phyloP scores from a whole-genome alignment of 2,797 vertebrate genomes.

The Sardinella longiceps region DNA sequence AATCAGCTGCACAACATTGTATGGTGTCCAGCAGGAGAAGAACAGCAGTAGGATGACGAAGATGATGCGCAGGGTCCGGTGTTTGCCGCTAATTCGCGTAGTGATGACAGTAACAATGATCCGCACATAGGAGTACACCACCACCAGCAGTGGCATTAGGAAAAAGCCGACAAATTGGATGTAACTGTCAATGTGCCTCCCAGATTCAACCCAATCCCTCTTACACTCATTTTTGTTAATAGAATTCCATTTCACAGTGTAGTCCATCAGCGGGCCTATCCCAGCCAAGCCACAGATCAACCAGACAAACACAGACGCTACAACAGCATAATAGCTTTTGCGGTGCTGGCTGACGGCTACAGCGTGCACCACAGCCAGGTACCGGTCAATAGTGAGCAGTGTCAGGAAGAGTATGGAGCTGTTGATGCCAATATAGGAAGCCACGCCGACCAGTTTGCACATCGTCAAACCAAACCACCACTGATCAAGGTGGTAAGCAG shows the following conservation, averaged over 20 bases:
- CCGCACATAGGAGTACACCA: conserved; percentile 75
- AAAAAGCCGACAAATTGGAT: conserved; percentile 74
- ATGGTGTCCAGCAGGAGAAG: conserved; percentile 77
- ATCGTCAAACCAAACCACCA: conserved; percentile 71
- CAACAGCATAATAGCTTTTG: conserved; percentile 60
- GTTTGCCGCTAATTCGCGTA: conserved; percentile 67
- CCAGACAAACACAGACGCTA: conserved; percentile 69
- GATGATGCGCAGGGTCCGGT: conserved; percentile 74
- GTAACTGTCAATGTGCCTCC: conserved; percentile 54
- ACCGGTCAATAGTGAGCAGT: conserved; percentile 77
- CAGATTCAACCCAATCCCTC: conserved; percentile 23
- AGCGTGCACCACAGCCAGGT: conserved; percentile 76
- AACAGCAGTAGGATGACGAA: conserved; percentile 76
- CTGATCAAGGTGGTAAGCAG: conserved; percentile 57
- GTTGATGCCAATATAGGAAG: conserved; percentile 75
- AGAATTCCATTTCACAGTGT: background rate
- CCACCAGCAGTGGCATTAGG: conserved; percentile 69
- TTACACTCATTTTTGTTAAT: conserved; percentile 38
- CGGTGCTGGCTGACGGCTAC: conserved; percentile 57
- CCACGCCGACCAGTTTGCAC: conserved; percentile 70
- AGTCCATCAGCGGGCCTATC: conserved; percentile 61
- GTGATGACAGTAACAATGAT: conserved; percentile 69
- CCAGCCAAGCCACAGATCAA: conserved; percentile 66
- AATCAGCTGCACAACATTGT: conserved; percentile 66
- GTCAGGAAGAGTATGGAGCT: conserved; percentile 79